Evolutionary conservation across 2,113 vertebrate genomes (phyloP), one percentile per base, ranked within the genome.

Genomic region (Cololabis saira): DNA sequence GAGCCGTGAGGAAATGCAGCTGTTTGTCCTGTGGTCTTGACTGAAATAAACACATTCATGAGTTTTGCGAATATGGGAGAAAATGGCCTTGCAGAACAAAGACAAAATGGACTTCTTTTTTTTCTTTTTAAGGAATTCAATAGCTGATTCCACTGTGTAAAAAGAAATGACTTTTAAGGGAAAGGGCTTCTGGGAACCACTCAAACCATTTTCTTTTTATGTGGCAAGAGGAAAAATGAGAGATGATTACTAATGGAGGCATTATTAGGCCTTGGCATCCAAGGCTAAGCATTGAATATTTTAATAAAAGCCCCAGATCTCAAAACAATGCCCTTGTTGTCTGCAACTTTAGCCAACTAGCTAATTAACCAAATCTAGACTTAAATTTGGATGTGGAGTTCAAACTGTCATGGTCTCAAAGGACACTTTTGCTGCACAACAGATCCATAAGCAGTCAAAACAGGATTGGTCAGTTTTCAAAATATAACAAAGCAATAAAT

Each of bases 1-100:
- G 61, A 58, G 24, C 9, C 3, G 21, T 49, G 41, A 75, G 37
- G 19, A 72, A 66, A 41, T 18, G 44, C 63, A 52, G 18, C 21
- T 49, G 78, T 13, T 41, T 48, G 41, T 76, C 43, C n/a, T 42
- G 58, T 61, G 51, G 48, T 50, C n/a, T 21, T 15, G 15, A 30
- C 41, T 59, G 12, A 37, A 55, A 58, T 51, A 76, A 22, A 67
- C 57, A 59, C 40, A 13, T 41, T 18, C 3, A 41, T 17, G 16
- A 44, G 21, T 53, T 51, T 76, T 74, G 52, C 48, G 70, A 63
- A 55, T 27, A 11, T 50, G 37, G 55, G 49, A 18, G 67, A 27
- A 27, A 27, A 27, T 37, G 19, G 15, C 50, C 12, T 56, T 65
- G 18, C 21, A 57, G 18, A 27, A 27, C 2, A 27, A 27, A 27